Percentiles rank a stretch among this genome's conserved stretches.
phyloP scores from a whole-genome alignment of 2,888 invertebrate genomes.

The Clistopyga incitator region DNA sequence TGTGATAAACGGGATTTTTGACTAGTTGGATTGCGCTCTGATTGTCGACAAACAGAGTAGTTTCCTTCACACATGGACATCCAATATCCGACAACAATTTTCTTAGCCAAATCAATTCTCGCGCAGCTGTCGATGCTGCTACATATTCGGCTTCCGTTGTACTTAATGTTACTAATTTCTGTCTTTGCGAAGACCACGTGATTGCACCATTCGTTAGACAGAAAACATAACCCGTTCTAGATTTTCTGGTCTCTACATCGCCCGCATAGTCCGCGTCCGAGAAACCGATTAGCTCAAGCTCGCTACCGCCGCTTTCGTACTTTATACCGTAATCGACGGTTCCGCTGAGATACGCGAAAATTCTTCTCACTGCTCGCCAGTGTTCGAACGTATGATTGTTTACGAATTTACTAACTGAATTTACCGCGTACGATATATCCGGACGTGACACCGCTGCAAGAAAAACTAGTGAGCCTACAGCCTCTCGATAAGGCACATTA shows the following conservation, averaged over 20 bases:
- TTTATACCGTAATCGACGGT: constrained; percentile 60
- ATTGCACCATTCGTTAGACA: constrained; percentile 61
- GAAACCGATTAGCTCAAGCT: constrained; percentile 54
- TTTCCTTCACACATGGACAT: background rate
- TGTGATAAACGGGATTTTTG: background rate
- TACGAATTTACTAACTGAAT: constrained; percentile 2
- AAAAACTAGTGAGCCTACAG: too few species aligned
- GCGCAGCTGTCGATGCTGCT: constrained; percentile 56
- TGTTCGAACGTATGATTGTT: constrained; percentile 19
- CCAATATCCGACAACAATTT: background rate
- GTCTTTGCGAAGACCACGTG: constrained; percentile 68
- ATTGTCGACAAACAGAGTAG: background rate
- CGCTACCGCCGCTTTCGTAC: constrained; percentile 58
- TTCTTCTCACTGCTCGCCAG: constrained; percentile 57
- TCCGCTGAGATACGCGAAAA: constrained; percentile 59
- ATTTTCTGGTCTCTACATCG: constrained; percentile 66
- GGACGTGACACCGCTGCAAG: too few species aligned
- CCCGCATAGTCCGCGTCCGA: constrained; percentile 67
- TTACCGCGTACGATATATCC: too few species aligned
- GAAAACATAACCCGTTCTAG: constrained; percentile 70
- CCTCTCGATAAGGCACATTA: too few species aligned
- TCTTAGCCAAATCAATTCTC: constrained; percentile 33
- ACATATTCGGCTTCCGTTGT: constrained; percentile 58
- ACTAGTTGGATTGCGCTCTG: background rate
- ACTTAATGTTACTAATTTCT: constrained; percentile 59